Evolutionary conservation across 2,888 invertebrate genomes (phyloP), one percentile per base, ranked within the genome.

Genomic region (Drosophila helvetica): DNA sequence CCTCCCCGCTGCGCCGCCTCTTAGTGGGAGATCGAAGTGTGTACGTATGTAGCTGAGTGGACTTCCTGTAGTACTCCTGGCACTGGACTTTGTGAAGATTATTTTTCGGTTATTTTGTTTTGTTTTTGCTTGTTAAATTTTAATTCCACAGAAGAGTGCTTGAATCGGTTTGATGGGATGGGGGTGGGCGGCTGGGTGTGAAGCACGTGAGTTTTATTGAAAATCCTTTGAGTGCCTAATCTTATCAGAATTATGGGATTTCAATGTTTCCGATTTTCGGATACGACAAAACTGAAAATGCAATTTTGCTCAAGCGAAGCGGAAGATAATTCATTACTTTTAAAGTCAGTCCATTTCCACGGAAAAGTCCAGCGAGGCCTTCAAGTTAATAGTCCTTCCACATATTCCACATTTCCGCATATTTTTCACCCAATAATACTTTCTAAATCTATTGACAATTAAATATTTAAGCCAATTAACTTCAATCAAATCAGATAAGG

Each of bases 91-190:
- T 50, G 50, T 45, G 56, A 50, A 56, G 66, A 68, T 68, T 66
- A 18, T 10, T 68, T 50, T 67, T 66, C 45, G 47, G 66, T 50
- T 66, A 56, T 66, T 66, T 66, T 68, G 50, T 66, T 56, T 51
- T 18, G 18, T 67, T 68, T 55, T 66, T 67, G 68, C 66, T 67
- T 68, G 68, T 66, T 66, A 66, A 66, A 56, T 56, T 66, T 67
- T 66, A 66, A 66, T 66, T 56, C 54, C 56, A 47, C 56, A 56
- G 68, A 66, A 66, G 68, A 66, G 68, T 56, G 47, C 48, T 54
- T 50, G 48, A 64, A 43, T 64, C 45, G 33, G 17, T 17, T n/a
- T 15, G 12, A 12, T 33, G 33, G 38, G 38, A 38, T 33, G 42
- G 50, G 19, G 27, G 38, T 2, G n/a, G n/a, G 3, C 33, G 10